A percentile compares a stretch with the other conserved stretches of the same genome.
phyloP scores from a whole-genome alignment of 2,888 invertebrate genomes.

The Sinhomidia bicolor region DNA sequence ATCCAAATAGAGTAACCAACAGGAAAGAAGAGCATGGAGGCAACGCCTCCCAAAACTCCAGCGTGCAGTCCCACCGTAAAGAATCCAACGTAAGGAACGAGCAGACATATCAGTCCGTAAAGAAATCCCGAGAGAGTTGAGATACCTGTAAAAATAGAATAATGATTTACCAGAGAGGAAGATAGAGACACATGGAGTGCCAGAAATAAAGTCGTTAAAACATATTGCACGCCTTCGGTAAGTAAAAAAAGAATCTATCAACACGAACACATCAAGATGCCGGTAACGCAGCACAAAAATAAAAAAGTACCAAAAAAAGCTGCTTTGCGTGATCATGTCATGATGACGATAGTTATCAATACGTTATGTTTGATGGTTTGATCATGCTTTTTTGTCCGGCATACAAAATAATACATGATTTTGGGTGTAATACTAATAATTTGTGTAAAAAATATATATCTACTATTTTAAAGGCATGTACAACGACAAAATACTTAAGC shows the following conservation, averaged over 20 bases:
- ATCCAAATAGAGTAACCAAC: conserved; percentile 84
- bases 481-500: neutral
- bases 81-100: conserved; percentile 91
- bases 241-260: neutral
- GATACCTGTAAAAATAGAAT: conserved; percentile 71
- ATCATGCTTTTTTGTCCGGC: neutral
- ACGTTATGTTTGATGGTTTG: neutral
- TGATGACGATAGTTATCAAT: neutral
- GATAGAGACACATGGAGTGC: neutral
- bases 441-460: neutral
- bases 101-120: conserved; percentile 90
- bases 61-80: conserved; percentile 91
- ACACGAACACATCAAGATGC: neutral
- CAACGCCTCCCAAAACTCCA: conserved; percentile 86
- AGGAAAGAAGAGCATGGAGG: conserved; percentile 83
- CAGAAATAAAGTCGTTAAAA: conserved; percentile 38
- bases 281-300: neutral
- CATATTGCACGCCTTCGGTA: neutral
- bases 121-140: conserved; percentile 85
- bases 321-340: conserved; percentile 34
- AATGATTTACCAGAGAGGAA: conserved; percentile 11
- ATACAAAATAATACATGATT: neutral
- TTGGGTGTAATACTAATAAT: neutral
- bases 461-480: neutral
- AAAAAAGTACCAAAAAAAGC: neutral